phyloP scores from a whole-genome alignment of 2,113 vertebrate genomes.

The Thamnophis sirtalis region DNA sequence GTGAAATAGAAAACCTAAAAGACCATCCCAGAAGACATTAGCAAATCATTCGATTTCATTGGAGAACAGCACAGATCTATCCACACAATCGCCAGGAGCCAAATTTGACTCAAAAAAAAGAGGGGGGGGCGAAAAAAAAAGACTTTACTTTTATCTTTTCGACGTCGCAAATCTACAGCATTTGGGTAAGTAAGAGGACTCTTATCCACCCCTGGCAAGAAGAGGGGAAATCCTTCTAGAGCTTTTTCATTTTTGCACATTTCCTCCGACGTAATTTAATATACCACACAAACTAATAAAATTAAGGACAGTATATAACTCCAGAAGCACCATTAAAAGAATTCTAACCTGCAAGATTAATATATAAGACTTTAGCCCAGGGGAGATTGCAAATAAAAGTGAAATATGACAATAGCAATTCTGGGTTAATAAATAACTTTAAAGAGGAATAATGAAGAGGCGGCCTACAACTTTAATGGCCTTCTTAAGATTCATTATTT shows the following conservation, averaged over 20 bases:
- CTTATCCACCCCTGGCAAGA: slow-evolving; percentile 52
- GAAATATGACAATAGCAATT: slow-evolving; percentile 59
- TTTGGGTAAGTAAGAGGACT: slow-evolving; percentile 36
- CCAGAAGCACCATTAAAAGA: slow-evolving; percentile 60
- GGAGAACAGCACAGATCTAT: not conserved
- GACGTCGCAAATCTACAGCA: not conserved
- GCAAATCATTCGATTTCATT: not conserved
- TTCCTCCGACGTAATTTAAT: slow-evolving; percentile 68
- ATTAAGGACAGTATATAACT: slow-evolving; percentile 66
- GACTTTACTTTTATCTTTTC: not conserved
- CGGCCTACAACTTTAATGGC: slow-evolving; percentile 55
- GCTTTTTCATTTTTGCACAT: slow-evolving; percentile 53
- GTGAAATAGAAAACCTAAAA: not conserved
- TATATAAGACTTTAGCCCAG: slow-evolving; percentile 62
- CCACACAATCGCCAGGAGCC: not conserved
- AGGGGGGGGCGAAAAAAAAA: too few relatives aligned
- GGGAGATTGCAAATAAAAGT: slow-evolving; percentile 62
- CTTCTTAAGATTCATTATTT: slow-evolving; percentile 46
- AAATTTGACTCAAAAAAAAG: not conserved
- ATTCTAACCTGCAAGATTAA: slow-evolving; percentile 64
- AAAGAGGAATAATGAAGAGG: slow-evolving; percentile 69
- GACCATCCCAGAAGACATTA: not conserved
- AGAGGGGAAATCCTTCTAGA: not conserved
- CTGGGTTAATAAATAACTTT: slow-evolving; percentile 67
- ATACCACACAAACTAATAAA: slow-evolving; percentile 65